These are phyloP conservation scores for Mormoops blainvillei DNA, from an alignment of 2,113 vertebrate species.

Conservation along the genomic window DNA sequence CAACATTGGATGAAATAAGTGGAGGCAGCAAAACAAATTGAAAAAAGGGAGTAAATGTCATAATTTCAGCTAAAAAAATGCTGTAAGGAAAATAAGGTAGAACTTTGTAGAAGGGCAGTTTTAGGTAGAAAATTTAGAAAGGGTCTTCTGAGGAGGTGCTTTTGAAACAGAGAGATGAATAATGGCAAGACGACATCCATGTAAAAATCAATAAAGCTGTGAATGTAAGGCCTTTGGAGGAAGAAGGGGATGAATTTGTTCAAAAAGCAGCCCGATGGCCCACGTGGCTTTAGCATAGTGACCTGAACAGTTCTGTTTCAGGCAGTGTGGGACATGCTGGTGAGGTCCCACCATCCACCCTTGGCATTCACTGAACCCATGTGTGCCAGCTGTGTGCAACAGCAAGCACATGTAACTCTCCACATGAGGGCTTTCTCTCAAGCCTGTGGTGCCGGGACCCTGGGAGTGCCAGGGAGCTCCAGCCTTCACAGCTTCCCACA, in stretches of 20 bases:
- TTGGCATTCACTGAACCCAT: not conserved
- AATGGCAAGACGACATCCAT: not conserved
- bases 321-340: not conserved
- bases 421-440: not conserved
- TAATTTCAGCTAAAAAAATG: not conserved
- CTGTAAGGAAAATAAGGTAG: not conserved
- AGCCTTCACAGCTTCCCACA: not conserved
- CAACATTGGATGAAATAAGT: not conserved
- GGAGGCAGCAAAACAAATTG: not conserved
- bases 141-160: not conserved
- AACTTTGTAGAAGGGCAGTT: not conserved
- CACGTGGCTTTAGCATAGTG: not conserved
- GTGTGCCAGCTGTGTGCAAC: not conserved
- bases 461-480: not conserved
- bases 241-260: not conserved
- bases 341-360: not conserved
- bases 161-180: not conserved
- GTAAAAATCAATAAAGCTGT: not conserved
- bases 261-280: too few relatives aligned
- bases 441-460: not conserved
- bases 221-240: too few relatives aligned
- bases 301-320: not conserved
- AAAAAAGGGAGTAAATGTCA: not conserved
- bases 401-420: not conserved
- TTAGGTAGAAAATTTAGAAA: not conserved